These are phyloP conservation scores for Parazoanthus atlanticus DNA, from an alignment of 92 coral and sea anemone species.

Conservation along the genomic window DNA sequence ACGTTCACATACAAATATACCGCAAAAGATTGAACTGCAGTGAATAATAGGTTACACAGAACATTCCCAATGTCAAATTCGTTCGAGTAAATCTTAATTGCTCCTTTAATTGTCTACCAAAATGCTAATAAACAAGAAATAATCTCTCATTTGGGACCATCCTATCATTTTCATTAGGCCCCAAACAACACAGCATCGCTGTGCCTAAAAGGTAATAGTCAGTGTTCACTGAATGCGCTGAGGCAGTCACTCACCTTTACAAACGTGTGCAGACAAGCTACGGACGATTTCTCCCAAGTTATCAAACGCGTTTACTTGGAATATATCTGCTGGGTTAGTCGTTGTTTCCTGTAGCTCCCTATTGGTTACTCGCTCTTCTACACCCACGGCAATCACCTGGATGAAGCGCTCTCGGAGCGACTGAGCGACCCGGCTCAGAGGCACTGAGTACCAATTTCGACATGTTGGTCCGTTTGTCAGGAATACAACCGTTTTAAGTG, in stretches of 20 bases:
- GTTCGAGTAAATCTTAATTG: background rate
- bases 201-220: background rate
- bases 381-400: background rate
- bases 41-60: too few species aligned
- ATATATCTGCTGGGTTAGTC: background rate
- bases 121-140: background rate
- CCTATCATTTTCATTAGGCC: background rate
- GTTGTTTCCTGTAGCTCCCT: background rate
- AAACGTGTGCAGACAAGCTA: background rate
- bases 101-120: too few species aligned
- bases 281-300: constrained; percentile 14
- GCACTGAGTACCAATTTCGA: background rate
- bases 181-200: too few species aligned
- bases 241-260: background rate
- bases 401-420: constrained; percentile 19
- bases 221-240: background rate
- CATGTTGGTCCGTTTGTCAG: background rate
- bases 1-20: too few species aligned
- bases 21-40: too few species aligned
- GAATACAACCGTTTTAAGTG: background rate
- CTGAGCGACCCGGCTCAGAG: background rate
- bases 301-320: constrained; percentile 3
- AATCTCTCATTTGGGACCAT: background rate
- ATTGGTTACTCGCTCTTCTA: background rate
- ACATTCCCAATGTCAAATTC: too few species aligned